A percentile compares a stretch with the other conserved stretches of the same genome.
phyloP scores from a whole-genome alignment of 2,113 vertebrate genomes.

The human region DNA sequence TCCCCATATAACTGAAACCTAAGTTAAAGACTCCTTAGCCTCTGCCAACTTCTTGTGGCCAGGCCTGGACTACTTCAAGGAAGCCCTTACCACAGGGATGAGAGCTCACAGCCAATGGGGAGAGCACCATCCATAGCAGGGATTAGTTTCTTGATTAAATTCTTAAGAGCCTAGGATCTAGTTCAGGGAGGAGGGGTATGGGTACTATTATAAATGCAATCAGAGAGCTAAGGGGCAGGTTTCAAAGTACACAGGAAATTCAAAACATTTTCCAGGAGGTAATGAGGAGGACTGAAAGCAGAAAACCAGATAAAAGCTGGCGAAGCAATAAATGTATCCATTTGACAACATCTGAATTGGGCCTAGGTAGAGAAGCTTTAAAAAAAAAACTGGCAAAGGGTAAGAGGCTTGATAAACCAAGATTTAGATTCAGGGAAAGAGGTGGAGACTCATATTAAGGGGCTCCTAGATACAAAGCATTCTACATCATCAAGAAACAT shows the following conservation, averaged over 20 bases:
- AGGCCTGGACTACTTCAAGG: neutral
- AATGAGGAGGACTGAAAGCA: neutral
- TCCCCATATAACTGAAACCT: neutral
- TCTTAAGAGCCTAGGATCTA: neutral
- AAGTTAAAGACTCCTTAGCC: neutral
- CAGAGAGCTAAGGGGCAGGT: neutral
- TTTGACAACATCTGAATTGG: neutral
- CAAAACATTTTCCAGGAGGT: neutral
- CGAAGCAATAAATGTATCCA: neutral
- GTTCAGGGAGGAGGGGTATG: neutral
- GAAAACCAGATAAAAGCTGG: constrained; percentile 7
- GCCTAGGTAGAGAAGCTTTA: neutral
- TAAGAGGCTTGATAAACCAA: neutral
- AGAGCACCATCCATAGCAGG: neutral
- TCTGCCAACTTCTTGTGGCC: neutral
- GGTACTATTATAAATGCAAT: neutral
- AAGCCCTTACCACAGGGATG: neutral
- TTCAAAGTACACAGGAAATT: neutral
- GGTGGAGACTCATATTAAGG: neutral
- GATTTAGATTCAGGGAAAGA: neutral
- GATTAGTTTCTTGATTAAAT: neutral
- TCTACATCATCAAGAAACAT: neutral
- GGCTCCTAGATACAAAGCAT: neutral
- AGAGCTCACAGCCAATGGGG: neutral
- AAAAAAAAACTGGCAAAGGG: neutral